phyloP scores from a whole-genome alignment of 2,888 invertebrate genomes.

The Idaea aversata region DNA sequence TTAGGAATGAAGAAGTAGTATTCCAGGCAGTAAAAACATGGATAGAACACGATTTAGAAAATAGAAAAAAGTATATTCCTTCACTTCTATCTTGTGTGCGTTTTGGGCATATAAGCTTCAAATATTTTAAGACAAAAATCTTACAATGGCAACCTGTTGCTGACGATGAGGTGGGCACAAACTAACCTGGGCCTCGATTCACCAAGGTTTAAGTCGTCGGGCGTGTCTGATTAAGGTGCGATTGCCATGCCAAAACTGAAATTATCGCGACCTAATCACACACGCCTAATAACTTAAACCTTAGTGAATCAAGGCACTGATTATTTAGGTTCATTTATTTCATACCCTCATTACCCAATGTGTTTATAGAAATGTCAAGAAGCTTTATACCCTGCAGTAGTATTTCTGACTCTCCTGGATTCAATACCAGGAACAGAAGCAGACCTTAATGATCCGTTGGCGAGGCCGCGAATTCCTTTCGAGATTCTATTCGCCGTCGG shows the following conservation, averaged over 20 bases:
- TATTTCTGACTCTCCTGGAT: constrained; percentile 75
- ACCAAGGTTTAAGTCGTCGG: background rate
- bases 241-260: background rate
- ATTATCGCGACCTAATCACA: background rate
- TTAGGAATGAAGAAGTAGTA: constrained; percentile 85
- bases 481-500: constrained; percentile 91
- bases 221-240: background rate
- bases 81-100: constrained; percentile 83
- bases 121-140: constrained; percentile 80
- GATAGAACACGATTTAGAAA: constrained; percentile 81
- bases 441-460: constrained; percentile 80
- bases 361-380: constrained; percentile 74
- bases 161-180: constrained; percentile 66
- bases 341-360: constrained; percentile 3
- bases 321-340: too few relatives aligned
- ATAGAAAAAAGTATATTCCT: constrained; percentile 78
- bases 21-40: constrained; percentile 87
- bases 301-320: too few relatives aligned
- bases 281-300: too few relatives aligned
- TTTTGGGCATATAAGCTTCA: constrained; percentile 82
- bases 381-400: constrained; percentile 75
- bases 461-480: constrained; percentile 87
- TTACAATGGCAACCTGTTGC: constrained; percentile 77
- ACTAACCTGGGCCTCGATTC: background rate
- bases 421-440: constrained; percentile 70